Conservation (phyloP, 2,797 vertebrate genomes). For the Sebastes trivittatus region DNA sequence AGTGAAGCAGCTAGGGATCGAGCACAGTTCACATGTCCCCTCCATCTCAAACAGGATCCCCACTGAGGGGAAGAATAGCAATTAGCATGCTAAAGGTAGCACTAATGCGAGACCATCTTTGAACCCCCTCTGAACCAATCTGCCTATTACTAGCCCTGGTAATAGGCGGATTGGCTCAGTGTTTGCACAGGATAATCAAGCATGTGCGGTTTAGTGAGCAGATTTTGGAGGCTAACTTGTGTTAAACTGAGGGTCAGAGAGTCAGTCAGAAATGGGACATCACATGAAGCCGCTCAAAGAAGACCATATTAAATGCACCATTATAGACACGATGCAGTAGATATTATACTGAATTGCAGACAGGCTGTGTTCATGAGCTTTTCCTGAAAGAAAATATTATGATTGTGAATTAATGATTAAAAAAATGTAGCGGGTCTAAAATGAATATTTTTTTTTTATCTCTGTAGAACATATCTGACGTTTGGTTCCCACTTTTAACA, state of each 20-base stretch:
- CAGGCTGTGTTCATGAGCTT: not conserved
- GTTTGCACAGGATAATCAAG: constrained; percentile 59
- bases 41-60: constrained; percentile 80
- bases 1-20: constrained; percentile 61
- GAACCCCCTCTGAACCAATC: constrained; percentile 60
- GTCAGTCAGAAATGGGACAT: constrained; percentile 1
- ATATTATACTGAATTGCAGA: not conserved
- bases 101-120: constrained; percentile 71
- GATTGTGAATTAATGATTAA: too few species aligned
- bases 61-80: constrained; percentile 72
- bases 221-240: constrained; percentile 60
- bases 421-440: too few species aligned
- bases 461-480: too few species aligned
- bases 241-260: constrained; percentile 54
- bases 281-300: not conserved
- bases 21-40: constrained; percentile 62
- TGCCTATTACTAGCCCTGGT: constrained; percentile 40
- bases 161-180: constrained; percentile 46
- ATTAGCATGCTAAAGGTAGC: constrained; percentile 84
- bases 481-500: too few species aligned
- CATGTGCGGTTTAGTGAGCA: constrained; percentile 56
- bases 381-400: too few species aligned
- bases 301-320: not conserved
- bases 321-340: not conserved
- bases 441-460: too few species aligned